Percentiles rank a stretch among this genome's conserved stretches.
Conservation (phyloP, 2,113 vertebrate genomes). For the Carettochelys insculpta region DNA sequence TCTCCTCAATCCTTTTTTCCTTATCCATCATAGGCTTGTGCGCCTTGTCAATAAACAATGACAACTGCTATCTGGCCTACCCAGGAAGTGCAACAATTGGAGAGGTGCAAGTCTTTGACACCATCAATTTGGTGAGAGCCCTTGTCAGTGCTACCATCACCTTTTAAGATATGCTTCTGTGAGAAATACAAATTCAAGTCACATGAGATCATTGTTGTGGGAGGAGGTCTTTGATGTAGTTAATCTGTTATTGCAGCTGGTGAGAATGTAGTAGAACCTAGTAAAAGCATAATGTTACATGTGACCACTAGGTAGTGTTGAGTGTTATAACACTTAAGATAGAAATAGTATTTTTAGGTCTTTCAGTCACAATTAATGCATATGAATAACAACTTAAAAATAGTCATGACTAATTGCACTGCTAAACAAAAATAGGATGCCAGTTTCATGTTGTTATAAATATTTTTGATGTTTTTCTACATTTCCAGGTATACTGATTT, state of each 20-base stretch:
- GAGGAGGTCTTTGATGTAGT: rapidly evolving
- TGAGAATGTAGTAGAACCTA: rapidly evolving
- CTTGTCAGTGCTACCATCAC: not conserved
- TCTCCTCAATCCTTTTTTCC: not conserved
- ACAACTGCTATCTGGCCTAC: slow-evolving; percentile 97
- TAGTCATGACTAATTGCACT: too few relatives aligned
- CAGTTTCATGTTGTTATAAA: too few relatives aligned
- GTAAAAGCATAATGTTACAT: rapidly evolving
- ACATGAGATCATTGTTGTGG: not conserved
- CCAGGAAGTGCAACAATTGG: slow-evolving; percentile 97
- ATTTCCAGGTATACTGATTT: too few relatives aligned
- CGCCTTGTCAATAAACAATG: slow-evolving; percentile 95
- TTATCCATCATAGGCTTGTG: slow-evolving; percentile 80
- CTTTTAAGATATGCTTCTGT: not conserved
- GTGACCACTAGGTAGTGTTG: not conserved
- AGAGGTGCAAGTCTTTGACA: slow-evolving; percentile 98
- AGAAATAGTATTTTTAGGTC: not conserved
- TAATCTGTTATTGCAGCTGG: not conserved
- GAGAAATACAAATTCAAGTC: rapidly evolving
- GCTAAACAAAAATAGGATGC: too few relatives aligned
- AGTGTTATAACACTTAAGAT: too few relatives aligned
- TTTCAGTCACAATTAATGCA: too few relatives aligned
- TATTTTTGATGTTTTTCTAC: too few relatives aligned
- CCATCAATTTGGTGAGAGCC: slow-evolving; percentile 92
- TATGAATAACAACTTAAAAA: not conserved